Base-by-base conservation (phyloP, 2,797 vertebrate species). In the Microchirus variegatus region DNA sequence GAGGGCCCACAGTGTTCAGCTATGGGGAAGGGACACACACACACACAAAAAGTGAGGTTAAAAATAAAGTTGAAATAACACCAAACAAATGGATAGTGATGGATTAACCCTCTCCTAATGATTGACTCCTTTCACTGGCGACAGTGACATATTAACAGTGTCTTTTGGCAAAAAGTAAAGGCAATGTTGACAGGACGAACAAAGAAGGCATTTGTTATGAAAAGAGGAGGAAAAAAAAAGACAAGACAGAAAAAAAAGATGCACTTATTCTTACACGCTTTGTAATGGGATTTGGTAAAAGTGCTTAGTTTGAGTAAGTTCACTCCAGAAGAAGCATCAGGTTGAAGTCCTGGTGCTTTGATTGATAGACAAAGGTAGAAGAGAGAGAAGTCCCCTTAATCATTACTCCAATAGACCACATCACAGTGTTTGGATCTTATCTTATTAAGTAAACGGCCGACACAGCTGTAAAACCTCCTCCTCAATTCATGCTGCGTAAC, bases 361-460 rank as follows among this genome's bases (percentile, higher is more conserved):
- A 63, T 13, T 53, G 71, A 47, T 8, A 56, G 51, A 64, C 53
- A 68, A 47, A 65, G 4, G 47, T n/a, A n/a, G n/a, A n/a, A n/a
- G n/a, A n/a, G 22, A 53, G 36, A 66, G 76, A 56, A n/a, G 5
- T 56, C 57, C 61, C 47, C n/a, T 1, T 53, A 70, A 75, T n/a
- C 63, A 59, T 55, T 55, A 61, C 55, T 51, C 52, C 42, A 62
- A 64, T 11, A 60, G 59, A 59, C 61, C 42, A 45, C 52, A 70
- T 93, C 91, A 93, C 90, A 92, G 91, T 91, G 89, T 77, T 87
- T 73, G 62, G 82, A 80, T 64, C 57, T 61, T 37, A 61, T 71
- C 43, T 59, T 78, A 60, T 45, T 82, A 44, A 66, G 61, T 71
- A 73, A 53, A 63, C 37, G 3, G 14, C 61, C 59, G 53, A 67